Percentiles rank a stretch among this genome's conserved stretches.
Conservation (phyloP, 2,113 vertebrate genomes). For the Isichthys henryi region DNA sequence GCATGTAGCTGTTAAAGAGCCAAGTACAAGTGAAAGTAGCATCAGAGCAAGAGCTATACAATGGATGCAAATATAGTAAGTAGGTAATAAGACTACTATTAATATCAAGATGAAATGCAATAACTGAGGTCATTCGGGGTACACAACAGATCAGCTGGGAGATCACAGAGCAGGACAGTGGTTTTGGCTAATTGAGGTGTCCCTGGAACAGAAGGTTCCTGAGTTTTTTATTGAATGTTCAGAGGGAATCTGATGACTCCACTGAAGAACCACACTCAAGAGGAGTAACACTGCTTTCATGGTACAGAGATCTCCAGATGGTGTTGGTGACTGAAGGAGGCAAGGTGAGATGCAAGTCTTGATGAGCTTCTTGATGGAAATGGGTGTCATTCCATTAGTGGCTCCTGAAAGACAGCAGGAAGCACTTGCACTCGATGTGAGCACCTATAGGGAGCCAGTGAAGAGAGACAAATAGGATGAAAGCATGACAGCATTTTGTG, state of each 20-base stretch:
- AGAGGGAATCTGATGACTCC: background rate
- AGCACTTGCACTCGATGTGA: background rate
- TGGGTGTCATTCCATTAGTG: background rate
- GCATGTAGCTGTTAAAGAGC: background rate
- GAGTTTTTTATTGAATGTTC: no score
- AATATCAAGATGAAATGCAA: background rate
- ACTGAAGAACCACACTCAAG: background rate
- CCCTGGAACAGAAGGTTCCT: no score
- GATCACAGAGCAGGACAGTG: no score
- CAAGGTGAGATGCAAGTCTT: no score
- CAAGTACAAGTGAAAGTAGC: background rate
- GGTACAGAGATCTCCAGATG: background rate
- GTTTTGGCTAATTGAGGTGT: no score
- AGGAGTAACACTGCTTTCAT: background rate
- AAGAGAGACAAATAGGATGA: background rate
- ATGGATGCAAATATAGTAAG: background rate
- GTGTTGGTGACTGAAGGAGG: no score
- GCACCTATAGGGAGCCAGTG: background rate
- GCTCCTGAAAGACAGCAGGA: background rate
- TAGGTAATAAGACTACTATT: background rate
- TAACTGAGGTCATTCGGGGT: no score
- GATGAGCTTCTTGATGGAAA: no score
- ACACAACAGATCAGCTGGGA: no score
- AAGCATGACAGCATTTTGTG: background rate
- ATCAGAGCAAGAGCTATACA: background rate